Evolutionary conservation across 2,888 invertebrate genomes (phyloP).

Genomic region (Galerucella pusilla): DNA sequence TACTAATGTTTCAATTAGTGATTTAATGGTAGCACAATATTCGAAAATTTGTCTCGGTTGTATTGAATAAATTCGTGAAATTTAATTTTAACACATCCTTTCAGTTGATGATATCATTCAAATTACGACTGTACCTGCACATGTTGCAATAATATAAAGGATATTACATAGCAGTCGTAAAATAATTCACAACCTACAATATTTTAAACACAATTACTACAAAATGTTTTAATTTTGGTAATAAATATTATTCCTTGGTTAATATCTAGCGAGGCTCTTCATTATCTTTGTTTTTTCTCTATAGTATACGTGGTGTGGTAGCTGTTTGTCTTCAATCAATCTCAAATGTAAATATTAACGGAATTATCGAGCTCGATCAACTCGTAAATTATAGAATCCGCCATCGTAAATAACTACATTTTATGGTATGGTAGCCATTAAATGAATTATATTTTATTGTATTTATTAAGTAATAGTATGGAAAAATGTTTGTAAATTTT

Average conservation of each 20-base stretch:
- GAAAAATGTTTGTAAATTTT: background rate
- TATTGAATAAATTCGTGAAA: no score
- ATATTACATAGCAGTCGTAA: background rate
- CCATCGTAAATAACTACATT: slow-evolving; percentile 57
- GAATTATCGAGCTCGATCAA: slow-evolving; percentile 43
- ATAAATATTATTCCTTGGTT: slow-evolving; percentile 22
- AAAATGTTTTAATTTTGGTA: slow-evolving; percentile 18
- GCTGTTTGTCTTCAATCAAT: slow-evolving; percentile 47
- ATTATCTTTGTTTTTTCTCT: slow-evolving; percentile 34
- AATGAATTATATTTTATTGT: slow-evolving; percentile 59
- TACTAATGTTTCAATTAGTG: no score
- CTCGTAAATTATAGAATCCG: slow-evolving; percentile 51
- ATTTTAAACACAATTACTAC: background rate
- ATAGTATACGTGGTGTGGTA: background rate
- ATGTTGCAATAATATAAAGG: background rate
- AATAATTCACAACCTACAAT: background rate
- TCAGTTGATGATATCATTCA: no score
- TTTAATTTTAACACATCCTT: no score
- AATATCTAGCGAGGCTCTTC: slow-evolving; percentile 25
- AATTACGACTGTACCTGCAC: no score
- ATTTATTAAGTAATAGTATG: slow-evolving; percentile 50
- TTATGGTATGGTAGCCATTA: slow-evolving; percentile 57
- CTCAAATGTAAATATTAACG: slow-evolving; percentile 48
- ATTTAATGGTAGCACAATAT: no score
- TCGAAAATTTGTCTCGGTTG: no score